Evolutionary conservation across 2,113 vertebrate species (phyloP).

Genomic region (Zeus faber): DNA sequence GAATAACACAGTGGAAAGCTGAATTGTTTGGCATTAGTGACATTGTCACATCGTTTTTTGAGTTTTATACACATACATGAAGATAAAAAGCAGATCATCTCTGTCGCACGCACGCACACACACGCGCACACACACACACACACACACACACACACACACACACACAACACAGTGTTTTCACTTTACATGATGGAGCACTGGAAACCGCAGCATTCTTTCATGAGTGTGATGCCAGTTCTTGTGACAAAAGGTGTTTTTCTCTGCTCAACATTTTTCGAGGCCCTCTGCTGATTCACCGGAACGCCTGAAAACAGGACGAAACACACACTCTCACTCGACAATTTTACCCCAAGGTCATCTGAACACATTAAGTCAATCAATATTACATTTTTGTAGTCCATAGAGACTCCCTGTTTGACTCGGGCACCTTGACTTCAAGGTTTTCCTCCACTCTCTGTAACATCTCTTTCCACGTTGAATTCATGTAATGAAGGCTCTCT

Average conservation of each 20-base stretch:
- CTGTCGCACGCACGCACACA: background rate
- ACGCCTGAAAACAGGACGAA: conserved; percentile 50
- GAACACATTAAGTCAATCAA: too few relatives aligned
- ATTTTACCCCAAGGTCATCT: too few relatives aligned
- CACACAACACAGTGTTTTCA: conserved; percentile 26
- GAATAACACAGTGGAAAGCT: conserved; percentile 17
- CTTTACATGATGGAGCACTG: conserved; percentile 86
- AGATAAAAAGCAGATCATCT: background rate
- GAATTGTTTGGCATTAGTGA: background rate
- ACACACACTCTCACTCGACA: background rate
- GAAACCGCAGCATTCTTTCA: conserved; percentile 89
- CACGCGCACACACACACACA: conserved; percentile 1
- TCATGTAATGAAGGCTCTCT: too few relatives aligned
- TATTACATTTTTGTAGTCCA: too few relatives aligned
- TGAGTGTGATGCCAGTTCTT: conserved; percentile 82
- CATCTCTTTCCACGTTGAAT: too few relatives aligned
- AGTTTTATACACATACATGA: background rate
- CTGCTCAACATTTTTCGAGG: conserved; percentile 72
- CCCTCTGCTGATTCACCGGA: conserved; percentile 58
- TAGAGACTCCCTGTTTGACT: background rate
- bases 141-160: conserved; percentile 11
- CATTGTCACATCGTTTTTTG: background rate
- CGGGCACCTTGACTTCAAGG: background rate
- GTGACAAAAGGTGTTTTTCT: conserved; percentile 69
- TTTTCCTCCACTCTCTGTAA: too few relatives aligned